phyloP scores from a whole-genome alignment of 1,140 invertebrate species.

The Meloidogyne exigua region DNA sequence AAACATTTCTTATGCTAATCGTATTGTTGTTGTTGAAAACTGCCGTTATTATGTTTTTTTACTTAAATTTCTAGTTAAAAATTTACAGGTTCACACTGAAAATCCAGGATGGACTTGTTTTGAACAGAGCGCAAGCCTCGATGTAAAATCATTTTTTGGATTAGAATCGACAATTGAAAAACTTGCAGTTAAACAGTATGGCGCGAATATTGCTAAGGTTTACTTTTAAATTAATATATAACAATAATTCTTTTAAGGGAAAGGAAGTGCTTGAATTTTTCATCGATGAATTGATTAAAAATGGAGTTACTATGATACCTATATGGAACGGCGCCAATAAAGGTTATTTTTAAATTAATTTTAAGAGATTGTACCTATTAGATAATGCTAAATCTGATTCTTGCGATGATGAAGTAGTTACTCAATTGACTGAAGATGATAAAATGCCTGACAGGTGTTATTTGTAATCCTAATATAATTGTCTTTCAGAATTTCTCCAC shows the following conservation, averaged over 20 bases:
- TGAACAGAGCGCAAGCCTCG: slow-evolving; percentile 86
- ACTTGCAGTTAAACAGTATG: slow-evolving; percentile 93
- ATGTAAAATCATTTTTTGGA: slow-evolving; percentile 94
- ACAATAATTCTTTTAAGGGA: slow-evolving; percentile 69
- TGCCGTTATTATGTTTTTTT: slow-evolving; percentile 81
- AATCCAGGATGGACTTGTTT: slow-evolving; percentile 94
- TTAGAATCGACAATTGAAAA: slow-evolving; percentile 93
- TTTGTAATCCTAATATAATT: not conserved
- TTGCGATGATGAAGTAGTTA: not conserved
- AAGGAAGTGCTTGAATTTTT: slow-evolving; percentile 94
- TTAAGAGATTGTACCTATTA: too few relatives aligned
- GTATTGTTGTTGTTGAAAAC: slow-evolving; percentile 83
- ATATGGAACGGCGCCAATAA: slow-evolving; percentile 64
- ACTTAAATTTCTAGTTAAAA: not conserved
- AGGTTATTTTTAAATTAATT: too few relatives aligned
- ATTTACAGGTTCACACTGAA: slow-evolving; percentile 81
- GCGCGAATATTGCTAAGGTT: slow-evolving; percentile 83
- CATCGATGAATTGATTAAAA: slow-evolving; percentile 77
- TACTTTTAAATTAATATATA: slow-evolving; percentile 20
- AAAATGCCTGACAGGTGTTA: slow-evolving; percentile 31
- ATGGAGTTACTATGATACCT: slow-evolving; percentile 75
- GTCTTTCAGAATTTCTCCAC: slow-evolving; percentile 29
- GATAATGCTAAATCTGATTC: slow-evolving; percentile 29
- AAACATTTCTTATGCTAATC: slow-evolving; percentile 85
- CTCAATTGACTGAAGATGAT: not conserved